A percentile compares a stretch with the other conserved stretches of the same genome.
phyloP scores from a whole-genome alignment of 1,140 invertebrate species.

The Drosophila pallidifrons region DNA sequence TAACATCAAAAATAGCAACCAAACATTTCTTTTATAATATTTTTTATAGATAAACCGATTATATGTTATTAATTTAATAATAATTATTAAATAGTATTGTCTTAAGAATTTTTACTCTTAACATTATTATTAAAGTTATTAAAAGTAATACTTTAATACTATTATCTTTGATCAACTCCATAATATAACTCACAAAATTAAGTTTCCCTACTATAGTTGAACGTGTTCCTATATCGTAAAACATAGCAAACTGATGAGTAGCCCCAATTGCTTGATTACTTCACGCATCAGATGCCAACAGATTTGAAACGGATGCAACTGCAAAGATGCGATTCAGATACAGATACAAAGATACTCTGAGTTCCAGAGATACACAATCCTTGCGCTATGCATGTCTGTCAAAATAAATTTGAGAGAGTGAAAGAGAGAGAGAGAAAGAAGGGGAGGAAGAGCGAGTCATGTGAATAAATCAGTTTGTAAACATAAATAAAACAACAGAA shows the following conservation, averaged over 20 bases:
- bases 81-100: too few relatives aligned
- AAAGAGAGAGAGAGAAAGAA: background rate
- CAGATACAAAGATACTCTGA: conserved; percentile 22
- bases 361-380: conserved; percentile 40
- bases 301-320: conserved; percentile 61
- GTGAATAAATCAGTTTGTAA: conserved; percentile 76
- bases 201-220: background rate
- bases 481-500: conserved; percentile 76
- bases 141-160: too few relatives aligned
- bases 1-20: too few relatives aligned
- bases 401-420: conserved; percentile 64
- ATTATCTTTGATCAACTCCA: too few relatives aligned
- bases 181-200: too few relatives aligned
- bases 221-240: background rate
- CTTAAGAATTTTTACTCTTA: too few relatives aligned
- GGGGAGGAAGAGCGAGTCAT: conserved; percentile 3
- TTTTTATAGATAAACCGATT: too few relatives aligned
- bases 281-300: conserved; percentile 46
- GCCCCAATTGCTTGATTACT: conserved; percentile 34
- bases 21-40: too few relatives aligned
- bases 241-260: conserved; percentile 38
- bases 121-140: too few relatives aligned
- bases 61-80: too few relatives aligned
- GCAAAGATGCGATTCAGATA: conserved; percentile 16
- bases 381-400: conserved; percentile 58